Base-by-base conservation (phyloP, 2,797 vertebrate species). In the Thripadectes ignobilis region DNA sequence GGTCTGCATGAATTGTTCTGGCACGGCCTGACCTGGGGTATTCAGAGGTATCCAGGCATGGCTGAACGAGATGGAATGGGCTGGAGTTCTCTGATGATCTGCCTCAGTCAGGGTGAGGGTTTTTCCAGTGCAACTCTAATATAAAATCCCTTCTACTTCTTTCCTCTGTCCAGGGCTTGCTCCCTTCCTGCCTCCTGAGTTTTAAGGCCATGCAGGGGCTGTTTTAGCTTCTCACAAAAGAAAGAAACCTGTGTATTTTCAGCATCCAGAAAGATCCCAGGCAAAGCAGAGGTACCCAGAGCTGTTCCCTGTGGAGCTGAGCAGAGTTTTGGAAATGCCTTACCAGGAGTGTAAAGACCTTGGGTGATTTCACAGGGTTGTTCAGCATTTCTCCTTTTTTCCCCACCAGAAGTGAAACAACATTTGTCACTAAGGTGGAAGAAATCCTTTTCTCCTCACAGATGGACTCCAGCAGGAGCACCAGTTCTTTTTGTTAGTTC, bases 21-120 rank as follows among this genome's bases (percentile, higher is more conserved):
- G 57, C 85, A 91, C 89, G 58, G 82, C 93, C 76, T 83, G 92
- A 74, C 88, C 85, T 12, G 65, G 1, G 71, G 73, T 12, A 77
- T 74, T 96, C 92, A 46, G 83, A 78, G n/a, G 43, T 71, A 84
- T 24, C 83, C 83, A 66, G 88, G 66, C 85, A 48, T 36, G 38
- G 90, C 79, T 62, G 88, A 85, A n/a, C 8, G 41, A 36, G 69
- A 34, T 26, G 24, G 20, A 46, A 83, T 27, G 82, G 41, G 49
- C 76, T 90, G 88, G 58, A 86, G 58, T 48, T 72, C 45, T 27
- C 4, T 10, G 54, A 29, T 52, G 34, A 65, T 57, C 66, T 57
- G 88, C 49, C 38, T 75, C 9, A 62, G 48, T 41, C 32, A 59
- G n/a, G 32, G 14, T 9, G 46, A 30, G 6, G 12, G 4, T 65